Base-by-base conservation (phyloP, 2,113 vertebrate genomes). In the Emydocephalus ijimae region DNA sequence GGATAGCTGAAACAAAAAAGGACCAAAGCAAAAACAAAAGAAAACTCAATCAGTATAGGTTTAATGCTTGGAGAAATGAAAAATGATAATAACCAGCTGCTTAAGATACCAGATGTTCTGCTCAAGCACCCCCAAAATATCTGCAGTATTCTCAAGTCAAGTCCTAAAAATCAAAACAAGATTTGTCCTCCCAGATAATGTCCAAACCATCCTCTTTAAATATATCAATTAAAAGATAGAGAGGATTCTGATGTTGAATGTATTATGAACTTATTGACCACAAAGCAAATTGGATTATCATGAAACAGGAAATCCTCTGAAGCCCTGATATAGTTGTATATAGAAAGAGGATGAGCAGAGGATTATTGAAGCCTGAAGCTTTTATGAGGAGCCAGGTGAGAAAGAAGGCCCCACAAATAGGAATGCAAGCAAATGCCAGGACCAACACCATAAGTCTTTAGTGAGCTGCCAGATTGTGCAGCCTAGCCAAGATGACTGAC, bases 1-100 rank as follows among this genome's bases (percentile, higher is more conserved):
- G 98, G 98, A 95, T 99, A 99, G 23, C 99, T 99, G 97, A 5
- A 93, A 86, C 94, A 90, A 96, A 56, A 24, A 93, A 90, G 88
- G 39, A 85, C 39, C 55, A 52, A 92, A 59, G 15, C 26, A 48
- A 92, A 92, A 95, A 23, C 0, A 39, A 92, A 61, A 96, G 54
- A 92, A 0, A 96, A 20, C 0, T 0, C 29, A 39, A 29, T 96
- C 45, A 96, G 0, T 20, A 85, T 0, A 88, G 90, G 48, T 54
- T 0, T 34, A 48, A 43, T 20, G 21, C 61, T 59, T 90, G 81
- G 2, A 64, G 55, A 93, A 21, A 85, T 52, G 39, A 50, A 26
- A 69, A 34, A 87, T 54, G 56, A 12, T 18, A 8, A 21, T 61
- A 52, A 6, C 57, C 54, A 85, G 39, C 0, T 0, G 45, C 0